Conservation (phyloP, 2,888 invertebrate genomes). For the Drosophila rellima region DNA sequence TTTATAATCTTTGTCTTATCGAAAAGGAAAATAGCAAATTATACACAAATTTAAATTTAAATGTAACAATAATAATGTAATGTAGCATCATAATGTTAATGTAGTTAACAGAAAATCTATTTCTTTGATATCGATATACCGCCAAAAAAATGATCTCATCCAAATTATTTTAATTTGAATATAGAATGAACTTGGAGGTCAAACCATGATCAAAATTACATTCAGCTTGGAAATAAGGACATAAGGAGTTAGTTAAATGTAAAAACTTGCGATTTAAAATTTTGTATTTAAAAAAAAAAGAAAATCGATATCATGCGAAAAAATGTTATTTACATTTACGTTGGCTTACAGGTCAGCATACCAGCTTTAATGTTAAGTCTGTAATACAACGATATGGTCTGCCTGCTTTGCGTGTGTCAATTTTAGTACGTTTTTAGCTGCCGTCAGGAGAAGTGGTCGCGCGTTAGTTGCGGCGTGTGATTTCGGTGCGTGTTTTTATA, state of each 20-base stretch:
- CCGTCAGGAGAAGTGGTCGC: conserved; percentile 49
- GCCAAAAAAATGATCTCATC: too few species aligned
- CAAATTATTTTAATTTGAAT: too few species aligned
- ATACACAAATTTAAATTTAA: neutral
- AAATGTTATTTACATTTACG: too few species aligned
- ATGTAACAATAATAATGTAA: neutral
- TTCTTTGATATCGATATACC: neutral
- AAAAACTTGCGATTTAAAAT: too few species aligned
- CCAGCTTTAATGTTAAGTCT: neutral
- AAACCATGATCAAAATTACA: too few species aligned
- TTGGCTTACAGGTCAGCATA: conserved; percentile 2
- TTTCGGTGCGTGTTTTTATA: conserved; percentile 50
- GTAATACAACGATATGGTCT: conserved; percentile 27
- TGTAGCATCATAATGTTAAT: neutral
- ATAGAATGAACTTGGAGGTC: too few species aligned
- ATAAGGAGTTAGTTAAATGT: too few species aligned
- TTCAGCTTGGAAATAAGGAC: too few species aligned
- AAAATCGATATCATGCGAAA: too few species aligned
- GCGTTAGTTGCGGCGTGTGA: conserved; percentile 43
- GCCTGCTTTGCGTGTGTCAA: conserved; percentile 26
- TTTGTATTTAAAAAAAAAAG: too few species aligned
- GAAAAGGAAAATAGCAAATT: neutral
- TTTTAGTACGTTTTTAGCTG: conserved; percentile 59
- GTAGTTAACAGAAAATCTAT: neutral
- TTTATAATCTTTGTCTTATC: neutral